Base-by-base conservation (phyloP, 2,113 vertebrate genomes). In the Mormyrus iriodes region DNA sequence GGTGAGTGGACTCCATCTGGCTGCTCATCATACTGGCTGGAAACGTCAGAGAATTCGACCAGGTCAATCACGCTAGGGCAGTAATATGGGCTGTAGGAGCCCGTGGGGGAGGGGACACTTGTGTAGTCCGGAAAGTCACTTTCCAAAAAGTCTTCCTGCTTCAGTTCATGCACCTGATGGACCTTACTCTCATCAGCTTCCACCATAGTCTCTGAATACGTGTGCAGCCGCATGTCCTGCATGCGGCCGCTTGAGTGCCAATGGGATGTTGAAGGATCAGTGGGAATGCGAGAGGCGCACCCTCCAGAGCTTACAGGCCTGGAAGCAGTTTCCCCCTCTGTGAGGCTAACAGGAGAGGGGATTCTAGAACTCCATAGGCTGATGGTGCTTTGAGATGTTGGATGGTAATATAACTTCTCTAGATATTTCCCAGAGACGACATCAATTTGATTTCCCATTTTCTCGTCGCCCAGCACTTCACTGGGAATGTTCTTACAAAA, bases 11-110 rank as follows among this genome's bases (percentile, higher is more conserved):
- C 58, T 55, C 35, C 27, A 55, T 55, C 49, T 31, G 51, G 24
- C 17, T 2, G 4, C 31, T 53, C 85, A 4, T 44, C 39, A 84
- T n/a, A n/a, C 3, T n/a, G 39, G 24, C 42, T 84, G 82, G 39
- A 46, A 48, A 87, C 48, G 13, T 89, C 91, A 5, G 86, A 93
- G 83, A 90, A 93, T 19, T 87, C 1, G 39, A 53, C 17, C 10
- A n/a, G 39, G 27, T 90, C 89, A 65, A 55, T 13, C 31, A 91
- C 86, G 42, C 92, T 90, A 2, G 89, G 89, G 86, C 88, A 73
- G 49, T 89, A 84, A 90, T 90, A 92, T 4, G 86, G 83, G 51
- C 91, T 86, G 21, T 87, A 82, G 61, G 88, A 65, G 90, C 88
- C 90, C 27, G 88, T 44, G 2, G 65, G 84, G 61, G 84, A 86